A percentile compares a stretch with the other conserved stretches of the same genome.
Conservation (phyloP, 2,113 vertebrate species). For the Thomomys bottae region DNA sequence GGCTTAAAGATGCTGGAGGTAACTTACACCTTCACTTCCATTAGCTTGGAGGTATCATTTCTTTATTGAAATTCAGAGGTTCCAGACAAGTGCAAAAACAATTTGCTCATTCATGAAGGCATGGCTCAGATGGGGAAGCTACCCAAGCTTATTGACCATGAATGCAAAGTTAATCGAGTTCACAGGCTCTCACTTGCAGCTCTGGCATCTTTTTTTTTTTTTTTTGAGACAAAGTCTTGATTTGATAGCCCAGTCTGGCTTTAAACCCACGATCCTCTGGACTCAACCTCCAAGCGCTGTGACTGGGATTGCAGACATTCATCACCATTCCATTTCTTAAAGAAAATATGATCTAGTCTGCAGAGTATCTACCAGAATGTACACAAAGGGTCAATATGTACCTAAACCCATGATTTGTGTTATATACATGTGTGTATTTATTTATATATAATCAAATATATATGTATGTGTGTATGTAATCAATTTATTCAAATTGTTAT, state of each 20-base stretch:
- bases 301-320: background rate
- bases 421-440: background rate
- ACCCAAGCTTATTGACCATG: background rate
- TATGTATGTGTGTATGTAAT: background rate
- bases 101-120: background rate
- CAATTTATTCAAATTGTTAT: background rate
- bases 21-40: background rate
- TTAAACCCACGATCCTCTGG: background rate
- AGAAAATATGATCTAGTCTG: background rate
- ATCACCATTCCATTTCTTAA: too few relatives aligned
- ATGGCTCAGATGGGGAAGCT: background rate
- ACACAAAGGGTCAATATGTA: background rate
- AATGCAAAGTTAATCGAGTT: too few relatives aligned
- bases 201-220: background rate
- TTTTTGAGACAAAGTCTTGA: background rate
- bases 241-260: background rate
- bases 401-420: background rate
- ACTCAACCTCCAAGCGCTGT: background rate
- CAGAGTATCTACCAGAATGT: background rate
- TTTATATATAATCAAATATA: background rate
- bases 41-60: slow-evolving; percentile 3
- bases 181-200: background rate
- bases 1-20: slow-evolving; percentile 2
- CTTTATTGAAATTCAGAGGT: slow-evolving; percentile 33
- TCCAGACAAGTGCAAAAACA: background rate